Conservation (phyloP, 2,888 invertebrate species). For the Holacanthella duospinosa region DNA sequence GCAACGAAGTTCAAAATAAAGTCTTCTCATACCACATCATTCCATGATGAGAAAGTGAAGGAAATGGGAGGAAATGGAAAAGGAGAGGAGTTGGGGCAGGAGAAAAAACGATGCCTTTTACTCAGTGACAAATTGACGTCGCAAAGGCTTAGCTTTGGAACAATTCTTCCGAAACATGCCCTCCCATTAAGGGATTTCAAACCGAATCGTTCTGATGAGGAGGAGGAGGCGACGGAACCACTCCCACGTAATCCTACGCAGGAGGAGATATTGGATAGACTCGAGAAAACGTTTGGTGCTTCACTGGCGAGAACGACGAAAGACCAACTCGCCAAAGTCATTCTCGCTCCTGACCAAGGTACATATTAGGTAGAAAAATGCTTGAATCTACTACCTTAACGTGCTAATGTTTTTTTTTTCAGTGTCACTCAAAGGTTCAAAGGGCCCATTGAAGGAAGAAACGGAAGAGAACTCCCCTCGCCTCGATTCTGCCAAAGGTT, state of each 20-base stretch:
- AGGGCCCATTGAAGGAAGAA: constrained; percentile 22
- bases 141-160: constrained; percentile 72
- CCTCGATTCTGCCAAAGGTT: constrained; percentile 41
- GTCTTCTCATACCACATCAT: not conserved
- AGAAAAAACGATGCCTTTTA: constrained; percentile 34
- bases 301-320: not conserved
- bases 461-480: constrained; percentile 31
- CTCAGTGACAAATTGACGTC: constrained; percentile 50
- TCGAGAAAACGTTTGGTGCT: constrained; percentile 5
- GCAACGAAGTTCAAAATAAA: constrained; percentile 1
- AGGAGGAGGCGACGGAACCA: constrained; percentile 12
- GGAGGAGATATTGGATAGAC: not conserved
- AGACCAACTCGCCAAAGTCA: not conserved
- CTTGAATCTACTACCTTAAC: no score
- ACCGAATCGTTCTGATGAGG: constrained; percentile 21
- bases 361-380: not conserved
- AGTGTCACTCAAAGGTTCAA: not conserved
- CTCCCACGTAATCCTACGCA: constrained; percentile 3
- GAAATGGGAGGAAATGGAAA: not conserved
- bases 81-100: constrained; percentile 38
- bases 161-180: constrained; percentile 63
- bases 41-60: not conserved
- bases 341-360: not conserved
- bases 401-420: no score
- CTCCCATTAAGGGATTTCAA: constrained; percentile 41